Evolutionary conservation across 2,888 invertebrate species (phyloP).

Genomic region (Andricus quercusramuli): DNA sequence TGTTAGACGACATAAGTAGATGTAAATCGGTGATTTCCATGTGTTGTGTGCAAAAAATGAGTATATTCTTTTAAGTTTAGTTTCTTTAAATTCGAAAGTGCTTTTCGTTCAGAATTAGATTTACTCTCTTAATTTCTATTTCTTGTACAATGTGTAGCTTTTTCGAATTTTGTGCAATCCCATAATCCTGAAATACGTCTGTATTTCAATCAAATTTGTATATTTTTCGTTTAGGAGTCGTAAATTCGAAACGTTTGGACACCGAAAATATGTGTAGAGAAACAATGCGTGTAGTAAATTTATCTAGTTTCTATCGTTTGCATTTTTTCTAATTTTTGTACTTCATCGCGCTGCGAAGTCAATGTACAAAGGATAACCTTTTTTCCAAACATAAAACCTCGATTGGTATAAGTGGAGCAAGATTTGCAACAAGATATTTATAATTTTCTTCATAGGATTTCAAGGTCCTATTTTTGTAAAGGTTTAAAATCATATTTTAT

Average conservation of each 20-base stretch:
- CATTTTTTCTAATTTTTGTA: conserved; percentile 10
- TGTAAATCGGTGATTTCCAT: conserved; percentile 26
- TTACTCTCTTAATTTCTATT: conserved; percentile 16
- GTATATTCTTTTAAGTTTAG: conserved; percentile 32
- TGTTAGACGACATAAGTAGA: conserved; percentile 10
- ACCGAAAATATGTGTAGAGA: background rate
- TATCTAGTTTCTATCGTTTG: conserved; percentile 6
- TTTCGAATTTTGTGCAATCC: conserved; percentile 32
- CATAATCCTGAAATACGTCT: conserved; percentile 8
- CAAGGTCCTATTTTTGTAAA: background rate
- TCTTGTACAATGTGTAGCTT: background rate
- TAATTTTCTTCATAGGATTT: background rate
- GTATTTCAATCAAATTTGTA: background rate
- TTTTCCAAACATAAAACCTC: too few relatives aligned
- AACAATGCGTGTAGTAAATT: conserved; percentile 6
- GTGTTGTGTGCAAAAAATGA: conserved; percentile 31
- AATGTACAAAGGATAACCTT: background rate
- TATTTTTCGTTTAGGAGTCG: conserved; percentile 5
- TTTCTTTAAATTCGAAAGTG: conserved; percentile 26
- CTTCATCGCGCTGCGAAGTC: background rate
- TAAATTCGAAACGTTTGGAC: background rate
- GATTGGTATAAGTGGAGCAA: background rate
- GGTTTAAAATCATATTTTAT: background rate
- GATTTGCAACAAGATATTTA: conserved; percentile 24
- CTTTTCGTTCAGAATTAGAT: background rate